A percentile compares a stretch with the other conserved stretches of the same genome.
Conservation (phyloP, 2,888 invertebrate species). For the Carterocephalus palaemon region DNA sequence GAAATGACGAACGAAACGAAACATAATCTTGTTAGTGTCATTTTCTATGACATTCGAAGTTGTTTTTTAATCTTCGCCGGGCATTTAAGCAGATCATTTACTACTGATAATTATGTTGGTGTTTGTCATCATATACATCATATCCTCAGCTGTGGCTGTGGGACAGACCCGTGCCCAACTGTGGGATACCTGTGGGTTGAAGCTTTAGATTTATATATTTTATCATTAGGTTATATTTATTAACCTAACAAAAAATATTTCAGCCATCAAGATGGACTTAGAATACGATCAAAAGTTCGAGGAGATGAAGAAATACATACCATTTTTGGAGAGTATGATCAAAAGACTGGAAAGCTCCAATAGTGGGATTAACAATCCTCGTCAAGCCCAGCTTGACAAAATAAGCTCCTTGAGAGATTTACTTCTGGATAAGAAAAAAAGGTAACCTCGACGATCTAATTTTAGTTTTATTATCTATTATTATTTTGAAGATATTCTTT, state of each 20-base stretch:
- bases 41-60: too few relatives aligned
- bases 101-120: too few relatives aligned
- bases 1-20: too few relatives aligned
- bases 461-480: conserved; percentile 8
- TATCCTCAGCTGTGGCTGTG: too few relatives aligned
- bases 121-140: too few relatives aligned
- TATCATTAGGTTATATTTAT: background rate
- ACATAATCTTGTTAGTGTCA: too few relatives aligned
- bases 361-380: conserved; percentile 53
- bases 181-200: too few relatives aligned
- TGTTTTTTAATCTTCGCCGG: too few relatives aligned
- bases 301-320: conserved; percentile 84
- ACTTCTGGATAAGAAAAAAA: conserved; percentile 81
- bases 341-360: conserved; percentile 77
- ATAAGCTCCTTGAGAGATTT: conserved; percentile 81
- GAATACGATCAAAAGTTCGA: conserved; percentile 81
- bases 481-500: conserved; percentile 9
- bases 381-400: conserved; percentile 81
- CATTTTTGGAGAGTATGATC: conserved; percentile 86
- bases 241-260: conserved; percentile 27
- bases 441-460: conserved; percentile 46
- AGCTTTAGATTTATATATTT: too few relatives aligned
- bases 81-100: too few relatives aligned
- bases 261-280: conserved; percentile 59
- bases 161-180: too few relatives aligned